Conservation (phyloP, 2,888 invertebrate genomes). For the Melanostoma mellinum region DNA sequence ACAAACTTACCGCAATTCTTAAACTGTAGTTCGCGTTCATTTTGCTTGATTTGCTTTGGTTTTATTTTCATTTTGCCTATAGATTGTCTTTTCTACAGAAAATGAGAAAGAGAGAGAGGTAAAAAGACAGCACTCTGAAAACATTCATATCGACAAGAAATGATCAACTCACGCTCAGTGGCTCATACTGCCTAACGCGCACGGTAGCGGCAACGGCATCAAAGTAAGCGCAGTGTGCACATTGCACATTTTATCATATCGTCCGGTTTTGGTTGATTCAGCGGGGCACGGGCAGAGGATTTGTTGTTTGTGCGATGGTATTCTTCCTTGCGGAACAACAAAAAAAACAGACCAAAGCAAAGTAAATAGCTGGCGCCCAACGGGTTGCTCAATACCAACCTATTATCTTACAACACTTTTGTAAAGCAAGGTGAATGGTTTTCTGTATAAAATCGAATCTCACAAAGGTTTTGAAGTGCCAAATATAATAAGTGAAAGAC, state of each 20-base stretch:
- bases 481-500: conserved; percentile 29
- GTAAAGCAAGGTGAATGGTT: conserved; percentile 58
- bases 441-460: conserved; percentile 25
- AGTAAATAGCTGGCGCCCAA: conserved; percentile 2
- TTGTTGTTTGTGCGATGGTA: conserved; percentile 33
- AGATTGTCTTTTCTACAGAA: not conserved
- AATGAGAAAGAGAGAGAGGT: too few relatives aligned
- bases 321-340: not conserved
- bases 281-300: conserved; percentile 5
- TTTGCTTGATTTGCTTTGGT: conserved; percentile 15
- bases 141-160: conserved; percentile 1
- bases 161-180: conserved; percentile 19
- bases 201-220: not conserved
- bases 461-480: conserved; percentile 14
- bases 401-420: conserved; percentile 30
- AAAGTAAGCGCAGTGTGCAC: not conserved
- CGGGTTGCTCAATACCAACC: conserved; percentile 45
- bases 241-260: conserved; percentile 56
- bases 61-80: conserved; percentile 4
- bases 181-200: conserved; percentile 12
- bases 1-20: conserved; percentile 33
- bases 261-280: conserved; percentile 47
- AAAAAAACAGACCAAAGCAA: too few relatives aligned
- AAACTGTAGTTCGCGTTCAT: conserved; percentile 29
- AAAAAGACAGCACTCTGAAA: too few relatives aligned